Conservation (phyloP, 2,113 vertebrate genomes). For the Cromileptes altivelis region DNA sequence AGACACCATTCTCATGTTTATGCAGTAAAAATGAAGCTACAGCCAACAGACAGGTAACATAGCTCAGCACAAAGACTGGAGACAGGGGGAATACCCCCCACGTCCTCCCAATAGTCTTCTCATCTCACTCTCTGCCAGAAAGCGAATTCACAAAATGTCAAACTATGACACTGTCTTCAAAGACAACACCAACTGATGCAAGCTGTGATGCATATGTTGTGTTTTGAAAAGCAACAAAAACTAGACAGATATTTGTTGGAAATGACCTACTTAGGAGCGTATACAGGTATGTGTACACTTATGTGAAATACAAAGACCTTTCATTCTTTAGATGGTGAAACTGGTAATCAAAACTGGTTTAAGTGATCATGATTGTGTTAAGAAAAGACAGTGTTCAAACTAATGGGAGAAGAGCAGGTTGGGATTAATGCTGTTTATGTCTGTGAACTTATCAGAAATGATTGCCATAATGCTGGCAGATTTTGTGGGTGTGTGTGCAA, state of each 20-base stretch:
- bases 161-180: neutral
- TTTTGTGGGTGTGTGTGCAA: constrained; percentile 18
- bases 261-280: neutral
- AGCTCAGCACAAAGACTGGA: neutral
- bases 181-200: neutral
- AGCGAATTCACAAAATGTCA: neutral
- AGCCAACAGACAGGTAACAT: neutral
- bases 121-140: neutral
- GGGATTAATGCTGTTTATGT: neutral
- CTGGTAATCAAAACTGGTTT: neutral
- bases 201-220: neutral
- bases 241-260: neutral
- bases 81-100: no score
- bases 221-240: neutral
- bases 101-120: no score
- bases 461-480: neutral
- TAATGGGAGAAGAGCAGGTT: neutral
- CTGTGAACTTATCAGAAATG: neutral
- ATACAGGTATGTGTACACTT: neutral
- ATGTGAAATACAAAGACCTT: neutral
- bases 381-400: neutral
- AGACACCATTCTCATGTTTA: neutral
- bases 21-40: neutral
- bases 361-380: neutral
- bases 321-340: neutral